Percentiles rank a stretch among this genome's conserved stretches.
phyloP scores from a whole-genome alignment of 2,113 vertebrate species.

The Oryzias celebensis region DNA sequence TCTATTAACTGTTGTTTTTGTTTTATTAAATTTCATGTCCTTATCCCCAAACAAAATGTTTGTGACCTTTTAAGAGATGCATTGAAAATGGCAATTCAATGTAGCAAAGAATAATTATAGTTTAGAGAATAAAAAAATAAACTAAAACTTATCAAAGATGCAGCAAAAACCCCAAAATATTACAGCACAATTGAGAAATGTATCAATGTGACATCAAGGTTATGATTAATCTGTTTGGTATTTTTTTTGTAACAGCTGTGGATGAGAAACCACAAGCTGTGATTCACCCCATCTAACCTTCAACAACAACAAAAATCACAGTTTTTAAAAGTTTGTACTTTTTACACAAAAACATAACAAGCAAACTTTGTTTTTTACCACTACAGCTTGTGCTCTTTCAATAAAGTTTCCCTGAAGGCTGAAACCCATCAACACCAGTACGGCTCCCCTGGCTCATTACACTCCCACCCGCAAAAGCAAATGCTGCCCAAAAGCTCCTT shows the following conservation, averaged over 20 bases:
- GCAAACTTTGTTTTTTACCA: slow-evolving; percentile 47
- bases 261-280: no score
- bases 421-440: slow-evolving; percentile 57
- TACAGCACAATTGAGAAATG: no score
- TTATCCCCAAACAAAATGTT: not conserved
- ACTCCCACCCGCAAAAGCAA: slow-evolving; percentile 10
- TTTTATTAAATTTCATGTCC: not conserved
- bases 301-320: no score
- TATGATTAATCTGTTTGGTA: no score
- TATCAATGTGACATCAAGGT: no score
- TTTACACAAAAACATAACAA: slow-evolving; percentile 22
- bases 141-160: not conserved
- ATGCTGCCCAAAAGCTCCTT: slow-evolving; percentile 7
- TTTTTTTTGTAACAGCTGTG: not conserved
- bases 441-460: slow-evolving; percentile 44
- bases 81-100: no score
- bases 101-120: no score
- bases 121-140: not conserved
- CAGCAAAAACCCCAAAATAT: not conserved
- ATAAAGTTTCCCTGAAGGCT: slow-evolving; percentile 61
- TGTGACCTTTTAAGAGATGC: no score
- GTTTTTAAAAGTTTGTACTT: no score
- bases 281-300: no score
- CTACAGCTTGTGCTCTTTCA: slow-evolving; percentile 71
- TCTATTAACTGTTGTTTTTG: not conserved